These are phyloP conservation scores for Ochropacha duplaris DNA, from an alignment of 2,888 invertebrate genomes.

Conservation along the genomic window DNA sequence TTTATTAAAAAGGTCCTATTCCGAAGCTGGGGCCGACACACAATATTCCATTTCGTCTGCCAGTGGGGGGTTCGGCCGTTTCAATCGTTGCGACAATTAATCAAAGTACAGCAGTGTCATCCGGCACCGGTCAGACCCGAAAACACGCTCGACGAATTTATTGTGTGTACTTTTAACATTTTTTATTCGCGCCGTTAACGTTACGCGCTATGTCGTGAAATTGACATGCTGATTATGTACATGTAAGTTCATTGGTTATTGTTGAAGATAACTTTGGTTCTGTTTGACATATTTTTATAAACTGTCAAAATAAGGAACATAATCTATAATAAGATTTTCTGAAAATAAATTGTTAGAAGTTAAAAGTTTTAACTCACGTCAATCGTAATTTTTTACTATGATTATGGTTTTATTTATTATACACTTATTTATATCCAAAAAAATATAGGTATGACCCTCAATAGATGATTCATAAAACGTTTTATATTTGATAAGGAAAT, in stretches of 20 bases:
- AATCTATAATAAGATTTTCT: not conserved
- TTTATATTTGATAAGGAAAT: too few relatives aligned
- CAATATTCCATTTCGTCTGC: constrained; percentile 79
- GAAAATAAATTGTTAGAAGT: too few relatives aligned
- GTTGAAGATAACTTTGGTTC: not conserved
- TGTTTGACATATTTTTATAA: not conserved
- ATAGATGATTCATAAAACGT: too few relatives aligned
- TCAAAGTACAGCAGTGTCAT: constrained; percentile 81
- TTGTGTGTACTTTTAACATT: constrained; percentile 46
- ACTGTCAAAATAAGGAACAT: too few relatives aligned
- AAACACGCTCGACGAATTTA: constrained; percentile 61
- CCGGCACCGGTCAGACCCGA: constrained; percentile 62
- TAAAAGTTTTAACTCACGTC: too few relatives aligned
- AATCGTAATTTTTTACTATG: too few relatives aligned
- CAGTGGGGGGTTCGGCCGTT: constrained; percentile 77
- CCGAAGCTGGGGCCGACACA: constrained; percentile 43
- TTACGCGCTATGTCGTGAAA: constrained; percentile 7
- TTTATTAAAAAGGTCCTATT: constrained; percentile 73
- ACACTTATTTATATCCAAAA: too few relatives aligned
- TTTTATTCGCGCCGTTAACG: constrained; percentile 8
- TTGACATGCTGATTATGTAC: constrained; percentile 23
- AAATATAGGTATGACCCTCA: too few relatives aligned
- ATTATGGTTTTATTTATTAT: too few relatives aligned
- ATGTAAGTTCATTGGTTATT: not conserved
- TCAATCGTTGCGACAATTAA: constrained; percentile 80